Base-by-base conservation (phyloP, 2,113 vertebrate genomes). In the Tor tambroides region DNA sequence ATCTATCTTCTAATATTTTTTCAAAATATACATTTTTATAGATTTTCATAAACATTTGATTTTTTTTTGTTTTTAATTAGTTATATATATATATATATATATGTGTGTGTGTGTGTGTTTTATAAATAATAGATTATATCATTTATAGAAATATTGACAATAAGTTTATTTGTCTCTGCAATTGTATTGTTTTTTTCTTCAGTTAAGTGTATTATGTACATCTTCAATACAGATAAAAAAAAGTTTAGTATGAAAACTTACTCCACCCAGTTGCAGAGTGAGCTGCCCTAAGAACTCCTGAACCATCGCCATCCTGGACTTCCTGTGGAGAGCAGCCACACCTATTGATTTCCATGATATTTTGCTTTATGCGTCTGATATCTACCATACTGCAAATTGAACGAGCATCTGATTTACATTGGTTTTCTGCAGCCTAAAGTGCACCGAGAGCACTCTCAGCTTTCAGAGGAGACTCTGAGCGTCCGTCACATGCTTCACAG, bases 251-350 rank as follows among this genome's bases (percentile, higher is more conserved):
- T 46, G 17, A 71, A 63, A 30, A 90, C 95, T 93, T 91, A 96
- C 95, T 90, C 65, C 90, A 6, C 89, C 87, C 41, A 92, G 7
- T 72, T 92, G 93, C 75, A 96, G 89, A 23, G 92, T 84, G 43
- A 96, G 93, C 76, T 96, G 94, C 87, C 95, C 95, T 21, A 96
- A 92, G 76, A 94, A 95, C 83, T 96, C 94, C 28, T 91, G 86
- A 28, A 96, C 91, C 92, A 95, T 0, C 8, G 95, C 71, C 95
- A 96, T 96, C 59, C 88, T 93, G 80, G 78, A n/a, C 12, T 46
- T 85, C 63, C 94, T 95, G 91, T 28, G 91, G 84, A 92, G 23
- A 63, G 5, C 69, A 84, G 12, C 3, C 72, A 80, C 4, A 3
- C 14, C 65, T 12, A 30, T 80, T 46, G 28, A 71, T 65, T 46